A percentile compares a stretch with the other conserved stretches of the same genome.
phyloP scores from a whole-genome alignment of 2,888 invertebrate species.

The Tigriopus californicus region DNA sequence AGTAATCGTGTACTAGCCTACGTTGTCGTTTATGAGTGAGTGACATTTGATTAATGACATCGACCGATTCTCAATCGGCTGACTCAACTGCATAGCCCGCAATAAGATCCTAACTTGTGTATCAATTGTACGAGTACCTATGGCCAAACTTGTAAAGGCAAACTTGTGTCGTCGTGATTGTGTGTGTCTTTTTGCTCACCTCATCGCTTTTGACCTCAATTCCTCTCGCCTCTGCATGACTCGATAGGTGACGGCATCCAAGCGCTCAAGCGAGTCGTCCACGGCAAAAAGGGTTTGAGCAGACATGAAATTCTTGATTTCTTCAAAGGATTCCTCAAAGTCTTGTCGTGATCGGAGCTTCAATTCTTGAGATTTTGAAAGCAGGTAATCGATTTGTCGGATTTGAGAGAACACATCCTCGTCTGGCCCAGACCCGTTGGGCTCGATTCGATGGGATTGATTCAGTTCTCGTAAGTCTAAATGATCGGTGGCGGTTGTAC shows the following conservation, averaged over 20 bases:
- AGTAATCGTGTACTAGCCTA: too few species aligned
- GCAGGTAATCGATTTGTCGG: constrained; percentile 14
- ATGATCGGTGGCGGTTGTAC: constrained; percentile 2
- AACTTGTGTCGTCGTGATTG: too few species aligned
- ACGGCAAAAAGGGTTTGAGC: constrained; percentile 12
- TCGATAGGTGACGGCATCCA: constrained; percentile 8
- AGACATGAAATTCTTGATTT: constrained; percentile 8
- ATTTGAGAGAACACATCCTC: constrained; percentile 12
- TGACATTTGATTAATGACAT: too few species aligned
- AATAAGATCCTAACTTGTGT: too few species aligned
- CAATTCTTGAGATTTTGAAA: constrained; percentile 10
- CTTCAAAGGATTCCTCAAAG: constrained; percentile 15
- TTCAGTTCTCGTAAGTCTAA: not conserved
- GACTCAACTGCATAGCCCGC: too few species aligned
- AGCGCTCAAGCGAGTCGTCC: constrained; percentile 11
- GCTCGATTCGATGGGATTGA: not conserved
- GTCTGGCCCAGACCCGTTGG: not conserved
- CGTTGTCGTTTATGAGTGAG: too few species aligned
- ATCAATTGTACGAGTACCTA: too few species aligned
- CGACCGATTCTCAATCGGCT: too few species aligned
- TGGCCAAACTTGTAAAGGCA: too few species aligned
- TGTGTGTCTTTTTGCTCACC: constrained; percentile 5
- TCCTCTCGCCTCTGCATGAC: constrained; percentile 7
- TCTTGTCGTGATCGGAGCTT: constrained; percentile 1
- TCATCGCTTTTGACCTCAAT: constrained; percentile 2